A percentile compares a stretch with the other conserved stretches of the same genome.
Conservation (phyloP, 2,888 invertebrate genomes). For the Rugalucina vietnamica region DNA sequence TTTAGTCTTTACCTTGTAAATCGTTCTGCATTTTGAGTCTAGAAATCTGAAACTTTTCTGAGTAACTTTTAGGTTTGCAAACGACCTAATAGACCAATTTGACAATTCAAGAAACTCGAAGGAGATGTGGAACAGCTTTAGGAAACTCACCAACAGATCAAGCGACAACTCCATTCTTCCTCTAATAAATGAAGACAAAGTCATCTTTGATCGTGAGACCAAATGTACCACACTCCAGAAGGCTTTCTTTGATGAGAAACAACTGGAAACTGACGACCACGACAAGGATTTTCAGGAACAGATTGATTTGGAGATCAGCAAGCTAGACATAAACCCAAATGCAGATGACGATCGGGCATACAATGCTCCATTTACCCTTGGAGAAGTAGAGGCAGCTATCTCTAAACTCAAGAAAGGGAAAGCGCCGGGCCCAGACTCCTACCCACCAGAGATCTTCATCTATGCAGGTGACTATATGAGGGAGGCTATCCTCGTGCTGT, state of each 20-base stretch:
- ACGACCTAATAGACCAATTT: not conserved
- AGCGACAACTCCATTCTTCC: slow-evolving; percentile 1
- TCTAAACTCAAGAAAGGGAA: not conserved
- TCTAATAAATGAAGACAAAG: not conserved
- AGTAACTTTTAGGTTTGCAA: too few relatives aligned
- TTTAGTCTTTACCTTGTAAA: too few relatives aligned
- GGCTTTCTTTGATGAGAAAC: not conserved
- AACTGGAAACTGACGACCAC: not conserved
- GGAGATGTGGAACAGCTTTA: not conserved
- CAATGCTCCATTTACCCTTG: not conserved
- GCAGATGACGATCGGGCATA: not conserved
- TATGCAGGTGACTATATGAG: not conserved
- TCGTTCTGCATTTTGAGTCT: too few relatives aligned
- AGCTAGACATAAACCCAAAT: not conserved
- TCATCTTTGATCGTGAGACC: not conserved
- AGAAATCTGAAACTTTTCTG: too few relatives aligned
- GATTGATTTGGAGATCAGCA: not conserved
- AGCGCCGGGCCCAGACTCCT: too few relatives aligned
- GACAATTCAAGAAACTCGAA: not conserved
- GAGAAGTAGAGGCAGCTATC: not conserved
- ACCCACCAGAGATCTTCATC: not conserved
- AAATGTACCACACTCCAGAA: not conserved
- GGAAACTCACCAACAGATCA: slow-evolving; percentile 4
- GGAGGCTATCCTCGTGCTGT: not conserved
- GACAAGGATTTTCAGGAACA: not conserved